phyloP scores from a whole-genome alignment of 2,888 invertebrate genomes.

The Trichogramma dendrolimi region DNA sequence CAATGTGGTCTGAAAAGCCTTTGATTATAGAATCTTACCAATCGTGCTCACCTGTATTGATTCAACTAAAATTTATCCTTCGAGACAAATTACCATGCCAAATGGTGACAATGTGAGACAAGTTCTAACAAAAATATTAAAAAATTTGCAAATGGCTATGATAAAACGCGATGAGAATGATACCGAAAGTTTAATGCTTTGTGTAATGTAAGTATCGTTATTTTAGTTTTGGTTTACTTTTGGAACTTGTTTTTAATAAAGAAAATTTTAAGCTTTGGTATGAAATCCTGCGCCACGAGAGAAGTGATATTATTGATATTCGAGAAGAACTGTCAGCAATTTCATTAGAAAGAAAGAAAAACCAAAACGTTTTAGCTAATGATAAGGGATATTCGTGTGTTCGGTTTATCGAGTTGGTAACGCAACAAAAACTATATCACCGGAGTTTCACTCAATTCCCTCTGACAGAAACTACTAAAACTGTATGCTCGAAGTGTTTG shows the following conservation, averaged over 20 bases:
- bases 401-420: slow-evolving; percentile 37
- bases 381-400: slow-evolving; percentile 50
- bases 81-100: slow-evolving; percentile 54
- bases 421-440: slow-evolving; percentile 44
- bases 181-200: slow-evolving; percentile 66
- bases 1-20: slow-evolving; percentile 63
- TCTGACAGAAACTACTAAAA: slow-evolving; percentile 61
- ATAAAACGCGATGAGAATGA: slow-evolving; percentile 70
- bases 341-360: slow-evolving; percentile 36
- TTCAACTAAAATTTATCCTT: slow-evolving; percentile 42
- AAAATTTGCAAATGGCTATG: slow-evolving; percentile 63
- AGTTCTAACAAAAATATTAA: slow-evolving; percentile 59
- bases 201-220: slow-evolving; percentile 51
- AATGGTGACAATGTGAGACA: slow-evolving; percentile 69
- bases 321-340: slow-evolving; percentile 44
- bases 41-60: background rate
- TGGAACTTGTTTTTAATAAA: too few species aligned
- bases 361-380: slow-evolving; percentile 62
- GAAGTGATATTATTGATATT: slow-evolving; percentile 6
- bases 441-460: slow-evolving; percentile 50
- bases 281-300: too few species aligned
- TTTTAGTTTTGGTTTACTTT: background rate
- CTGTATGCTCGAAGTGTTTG: slow-evolving; percentile 62
- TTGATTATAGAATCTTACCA: slow-evolving; percentile 11
- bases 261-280: too few species aligned